Conservation (phyloP, 37 sponge, comb jelly and placozoan genomes). For the Aphrocallistes beatrix region DNA sequence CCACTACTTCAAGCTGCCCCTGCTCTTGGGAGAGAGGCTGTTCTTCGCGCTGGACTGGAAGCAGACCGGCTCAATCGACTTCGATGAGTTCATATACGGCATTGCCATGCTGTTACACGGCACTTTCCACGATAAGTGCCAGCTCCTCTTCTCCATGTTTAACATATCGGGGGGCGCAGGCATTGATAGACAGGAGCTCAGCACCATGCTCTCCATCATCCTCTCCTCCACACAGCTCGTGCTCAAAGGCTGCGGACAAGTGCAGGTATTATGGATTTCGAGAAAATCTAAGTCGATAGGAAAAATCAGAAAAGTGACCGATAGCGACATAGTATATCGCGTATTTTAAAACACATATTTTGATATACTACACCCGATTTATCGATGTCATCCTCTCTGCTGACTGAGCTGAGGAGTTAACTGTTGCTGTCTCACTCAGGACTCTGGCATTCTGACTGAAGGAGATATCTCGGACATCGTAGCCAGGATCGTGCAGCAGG, state of each 20-base stretch:
- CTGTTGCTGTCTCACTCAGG: no score
- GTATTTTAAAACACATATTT: no score
- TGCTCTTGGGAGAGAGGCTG: conserved; percentile 53
- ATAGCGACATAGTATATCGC: no score
- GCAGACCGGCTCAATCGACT: conserved; percentile 60
- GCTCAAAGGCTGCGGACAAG: neutral
- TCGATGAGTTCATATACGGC: conserved; percentile 80
- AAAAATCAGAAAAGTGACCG: no score
- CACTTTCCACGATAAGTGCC: conserved; percentile 52
- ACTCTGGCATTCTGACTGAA: neutral
- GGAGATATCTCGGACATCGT: neutral
- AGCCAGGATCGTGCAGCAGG: conserved; percentile 50
- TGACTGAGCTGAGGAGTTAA: no score
- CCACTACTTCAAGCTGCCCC: conserved; percentile 47
- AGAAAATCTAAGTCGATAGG: no score
- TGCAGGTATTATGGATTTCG: neutral
- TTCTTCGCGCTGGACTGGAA: conserved; percentile 76
- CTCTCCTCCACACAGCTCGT: neutral
- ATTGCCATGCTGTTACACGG: conserved; percentile 63
- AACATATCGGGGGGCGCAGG: conserved; percentile 34
- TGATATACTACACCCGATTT: no score
- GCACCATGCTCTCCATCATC: neutral
- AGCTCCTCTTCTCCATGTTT: conserved; percentile 65
- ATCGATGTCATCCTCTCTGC: no score
- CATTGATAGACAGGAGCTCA: neutral